Evolutionary conservation across 2,797 vertebrate genomes (phyloP).

Genomic region (Oreochromis grahami): DNA sequence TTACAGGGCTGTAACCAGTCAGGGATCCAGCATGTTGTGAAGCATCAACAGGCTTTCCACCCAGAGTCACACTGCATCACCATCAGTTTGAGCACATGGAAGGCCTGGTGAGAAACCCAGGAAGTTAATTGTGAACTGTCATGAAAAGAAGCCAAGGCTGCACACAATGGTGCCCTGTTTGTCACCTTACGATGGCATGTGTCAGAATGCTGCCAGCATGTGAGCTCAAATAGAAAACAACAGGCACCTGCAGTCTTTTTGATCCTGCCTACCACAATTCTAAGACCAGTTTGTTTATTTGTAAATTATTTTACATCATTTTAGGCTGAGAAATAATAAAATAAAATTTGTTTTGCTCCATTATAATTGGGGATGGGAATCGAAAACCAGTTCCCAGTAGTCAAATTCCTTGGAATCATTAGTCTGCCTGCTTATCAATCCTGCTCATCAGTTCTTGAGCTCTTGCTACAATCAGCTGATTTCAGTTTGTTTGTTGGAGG

Average conservation of each 20-base stretch:
- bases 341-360: not conserved
- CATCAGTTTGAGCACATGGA: constrained; percentile 91
- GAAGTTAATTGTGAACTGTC: not conserved
- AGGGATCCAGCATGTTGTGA: constrained; percentile 87
- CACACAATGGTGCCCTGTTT: not conserved
- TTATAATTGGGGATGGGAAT: not conserved
- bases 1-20: constrained; percentile 89
- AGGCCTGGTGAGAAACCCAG: constrained; percentile 85
- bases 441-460: not conserved
- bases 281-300: not conserved
- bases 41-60: constrained; percentile 83
- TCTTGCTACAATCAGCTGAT: not conserved
- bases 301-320: not conserved
- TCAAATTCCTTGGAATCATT: not conserved
- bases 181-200: not conserved
- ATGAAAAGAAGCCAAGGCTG: not conserved
- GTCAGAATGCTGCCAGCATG: not conserved
- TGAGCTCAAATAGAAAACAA: not conserved
- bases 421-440: not conserved
- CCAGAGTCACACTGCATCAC: constrained; percentile 89
- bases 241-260: not conserved
- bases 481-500: not conserved
- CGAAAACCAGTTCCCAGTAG: not conserved
- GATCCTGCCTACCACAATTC: not conserved
- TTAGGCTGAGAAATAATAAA: not conserved